Percentiles rank a stretch among this genome's conserved stretches.
These are phyloP conservation scores for Hydractinia symbiolongicarpus DNA, from an alignment of 30 jellyfish, hydroid and myxozoan genomes.

Conservation along the genomic window DNA sequence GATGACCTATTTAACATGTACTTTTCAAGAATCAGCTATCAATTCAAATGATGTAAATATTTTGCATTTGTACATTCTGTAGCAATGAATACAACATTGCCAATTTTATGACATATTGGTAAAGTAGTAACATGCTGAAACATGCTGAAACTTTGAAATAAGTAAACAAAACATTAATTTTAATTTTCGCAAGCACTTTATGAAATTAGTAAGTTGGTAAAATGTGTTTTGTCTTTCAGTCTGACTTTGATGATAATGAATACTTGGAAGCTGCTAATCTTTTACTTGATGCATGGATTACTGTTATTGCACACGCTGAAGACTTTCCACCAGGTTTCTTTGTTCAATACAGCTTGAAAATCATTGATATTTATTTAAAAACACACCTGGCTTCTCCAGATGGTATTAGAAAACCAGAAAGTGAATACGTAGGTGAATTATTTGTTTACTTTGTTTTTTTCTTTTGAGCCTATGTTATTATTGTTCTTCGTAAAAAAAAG, in stretches of 20 bases:
- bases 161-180: no score
- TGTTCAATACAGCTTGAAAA: conserved; percentile 45
- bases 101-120: no score
- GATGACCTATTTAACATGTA: conserved; percentile 52
- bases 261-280: conserved; percentile 68
- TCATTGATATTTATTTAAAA: conserved; percentile 61
- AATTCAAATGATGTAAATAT: neutral
- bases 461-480: neutral
- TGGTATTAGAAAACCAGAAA: conserved; percentile 54
- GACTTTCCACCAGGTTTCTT: conserved; percentile 56
- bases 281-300: conserved; percentile 84
- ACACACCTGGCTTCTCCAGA: conserved; percentile 84
- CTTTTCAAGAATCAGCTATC: conserved; percentile 52
- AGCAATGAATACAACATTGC: no score
- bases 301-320: conserved; percentile 69
- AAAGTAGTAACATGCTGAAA: no score
- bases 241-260: conserved; percentile 41
- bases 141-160: no score
- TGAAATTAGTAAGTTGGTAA: no score
- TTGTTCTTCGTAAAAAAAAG: no score
- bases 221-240: conserved; percentile 19
- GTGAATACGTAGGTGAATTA: neutral
- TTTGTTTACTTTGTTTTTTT: neutral
- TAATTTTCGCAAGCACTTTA: no score
- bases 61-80: neutral